Conservation (phyloP, 2,113 vertebrate genomes). For the Uropsilus gracilis region DNA sequence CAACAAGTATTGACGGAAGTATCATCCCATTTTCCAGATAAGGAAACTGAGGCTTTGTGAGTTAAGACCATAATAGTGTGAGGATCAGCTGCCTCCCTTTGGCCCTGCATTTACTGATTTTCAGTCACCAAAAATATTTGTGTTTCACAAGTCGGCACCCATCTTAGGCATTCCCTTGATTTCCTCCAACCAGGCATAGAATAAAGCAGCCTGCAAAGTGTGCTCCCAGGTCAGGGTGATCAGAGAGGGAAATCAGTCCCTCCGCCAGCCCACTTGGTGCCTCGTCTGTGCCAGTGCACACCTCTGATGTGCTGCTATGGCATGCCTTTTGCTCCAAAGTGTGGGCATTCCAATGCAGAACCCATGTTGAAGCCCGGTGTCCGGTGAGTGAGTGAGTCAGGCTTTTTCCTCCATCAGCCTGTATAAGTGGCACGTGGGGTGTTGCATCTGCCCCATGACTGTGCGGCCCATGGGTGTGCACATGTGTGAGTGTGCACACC, state of each 20-base stretch:
- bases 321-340: not conserved
- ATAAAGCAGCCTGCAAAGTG: not conserved
- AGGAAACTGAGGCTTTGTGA: not conserved
- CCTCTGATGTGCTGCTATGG: not conserved
- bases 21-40: not conserved
- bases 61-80: not conserved
- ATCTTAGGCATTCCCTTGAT: not conserved
- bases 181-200: not conserved
- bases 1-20: too few species aligned
- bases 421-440: too few species aligned
- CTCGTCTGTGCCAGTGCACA: accelerated
- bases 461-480: too few species aligned
- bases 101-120: not conserved
- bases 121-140: not conserved
- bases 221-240: not conserved
- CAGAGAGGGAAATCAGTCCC: not conserved
- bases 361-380: too few species aligned
- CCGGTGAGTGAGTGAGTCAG: too few species aligned
- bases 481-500: too few species aligned
- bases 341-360: not conserved
- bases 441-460: too few species aligned
- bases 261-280: not conserved
- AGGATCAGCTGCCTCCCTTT: not conserved
- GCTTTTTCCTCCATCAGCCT: too few species aligned
- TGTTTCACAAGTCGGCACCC: not conserved